Evolutionary conservation across 2,113 vertebrate genomes (phyloP).

Genomic region (Nannospalax galili): DNA sequence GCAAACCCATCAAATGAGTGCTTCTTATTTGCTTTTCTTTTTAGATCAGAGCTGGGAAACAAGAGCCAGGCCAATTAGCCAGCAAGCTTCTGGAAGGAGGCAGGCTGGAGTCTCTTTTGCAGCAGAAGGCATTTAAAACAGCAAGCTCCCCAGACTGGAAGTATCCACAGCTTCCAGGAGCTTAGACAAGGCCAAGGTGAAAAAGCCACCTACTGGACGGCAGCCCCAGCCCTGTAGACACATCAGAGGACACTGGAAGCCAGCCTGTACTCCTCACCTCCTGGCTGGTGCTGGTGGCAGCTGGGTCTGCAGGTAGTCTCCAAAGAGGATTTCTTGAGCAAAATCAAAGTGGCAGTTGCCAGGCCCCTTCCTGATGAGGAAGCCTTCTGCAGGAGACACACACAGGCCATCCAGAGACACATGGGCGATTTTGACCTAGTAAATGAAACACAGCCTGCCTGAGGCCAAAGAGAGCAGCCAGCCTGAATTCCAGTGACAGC

Average conservation of each 20-base stretch:
- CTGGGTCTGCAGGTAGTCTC: conserved; percentile 89
- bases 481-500: neutral
- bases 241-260: fast-evolving
- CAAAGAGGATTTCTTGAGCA: conserved; percentile 96
- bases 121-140: conserved; percentile 55
- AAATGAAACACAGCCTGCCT: neutral
- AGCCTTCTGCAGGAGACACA: conserved; percentile 93
- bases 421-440: conserved; percentile 92
- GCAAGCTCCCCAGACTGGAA: neutral
- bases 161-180: neutral
- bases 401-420: conserved; percentile 90
- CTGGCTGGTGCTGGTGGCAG: neutral
- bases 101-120: conserved; percentile 28
- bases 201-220: neutral
- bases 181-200: conserved; percentile 43
- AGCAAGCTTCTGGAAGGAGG: conserved; percentile 8
- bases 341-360: conserved; percentile 99
- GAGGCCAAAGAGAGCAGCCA: fast-evolving
- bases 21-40: neutral
- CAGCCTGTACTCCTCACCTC: conserved; percentile 74
- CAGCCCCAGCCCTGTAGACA: neutral
- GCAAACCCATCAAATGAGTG: neutral
- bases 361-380: conserved; percentile 95
- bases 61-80: neutral
- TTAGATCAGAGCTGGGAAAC: conserved; percentile 20